phyloP scores from a whole-genome alignment of 2,797 vertebrate genomes.

The Bucorvus abyssinicus region DNA sequence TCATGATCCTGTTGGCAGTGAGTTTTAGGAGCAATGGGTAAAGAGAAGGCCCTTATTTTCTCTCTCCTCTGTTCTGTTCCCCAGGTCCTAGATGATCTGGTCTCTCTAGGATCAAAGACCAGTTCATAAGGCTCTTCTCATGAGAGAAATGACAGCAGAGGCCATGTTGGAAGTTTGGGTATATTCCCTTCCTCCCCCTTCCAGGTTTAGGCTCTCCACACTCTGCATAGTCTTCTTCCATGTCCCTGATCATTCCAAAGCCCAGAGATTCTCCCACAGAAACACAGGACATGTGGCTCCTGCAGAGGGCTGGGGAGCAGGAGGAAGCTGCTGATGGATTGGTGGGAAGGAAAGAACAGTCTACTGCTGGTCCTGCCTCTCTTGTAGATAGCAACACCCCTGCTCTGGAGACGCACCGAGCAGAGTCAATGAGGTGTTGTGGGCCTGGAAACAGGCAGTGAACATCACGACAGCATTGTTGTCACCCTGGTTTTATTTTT shows the following conservation, averaged over 20 bases:
- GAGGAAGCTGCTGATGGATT: neutral
- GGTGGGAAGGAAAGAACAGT: neutral
- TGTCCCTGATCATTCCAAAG: neutral
- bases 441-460: neutral
- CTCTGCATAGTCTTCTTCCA: neutral
- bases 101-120: neutral
- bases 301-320: neutral
- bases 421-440: neutral
- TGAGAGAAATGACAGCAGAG: neutral
- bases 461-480: fast-evolving
- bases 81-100: neutral
- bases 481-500: neutral
- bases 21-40: neutral
- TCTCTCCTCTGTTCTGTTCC: neutral
- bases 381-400: neutral
- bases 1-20: neutral
- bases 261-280: neutral
- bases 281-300: neutral
- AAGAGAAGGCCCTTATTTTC: neutral
- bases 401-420: neutral
- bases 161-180: neutral
- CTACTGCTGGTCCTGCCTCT: neutral
- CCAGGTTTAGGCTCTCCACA: neutral
- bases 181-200: fast-evolving
- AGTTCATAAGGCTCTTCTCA: neutral